Evolutionary conservation across 2,113 vertebrate genomes (phyloP).

Genomic region (Danionella cerebrum): DNA sequence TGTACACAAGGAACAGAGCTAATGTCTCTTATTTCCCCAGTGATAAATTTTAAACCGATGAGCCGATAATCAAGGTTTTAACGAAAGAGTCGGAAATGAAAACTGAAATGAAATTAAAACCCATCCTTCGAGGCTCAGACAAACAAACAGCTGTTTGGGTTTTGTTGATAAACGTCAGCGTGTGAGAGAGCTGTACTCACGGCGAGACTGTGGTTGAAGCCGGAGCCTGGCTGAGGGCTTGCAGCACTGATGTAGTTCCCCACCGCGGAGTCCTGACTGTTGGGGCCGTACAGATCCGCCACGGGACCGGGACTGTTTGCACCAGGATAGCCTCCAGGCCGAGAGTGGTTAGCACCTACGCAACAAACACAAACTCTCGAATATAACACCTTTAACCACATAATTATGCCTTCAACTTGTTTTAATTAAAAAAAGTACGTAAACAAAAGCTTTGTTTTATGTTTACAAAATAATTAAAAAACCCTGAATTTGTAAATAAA

Average conservation of each 20-base stretch:
- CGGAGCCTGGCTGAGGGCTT: slow-evolving; percentile 94
- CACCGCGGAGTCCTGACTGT: slow-evolving; percentile 95
- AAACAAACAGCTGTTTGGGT: neutral
- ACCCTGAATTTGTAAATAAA: too few relatives aligned
- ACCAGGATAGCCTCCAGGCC: slow-evolving; percentile 91
- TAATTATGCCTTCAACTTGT: neutral
- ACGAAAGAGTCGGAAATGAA: too few relatives aligned
- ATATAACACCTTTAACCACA: neutral
- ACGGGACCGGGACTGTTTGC: slow-evolving; percentile 96
- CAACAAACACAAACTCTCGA: slow-evolving; percentile 56
- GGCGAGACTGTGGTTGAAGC: slow-evolving; percentile 93
- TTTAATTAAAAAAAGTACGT: too few relatives aligned
- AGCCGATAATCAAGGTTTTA: neutral
- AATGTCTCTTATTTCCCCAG: neutral
- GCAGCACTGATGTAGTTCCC: slow-evolving; percentile 98
- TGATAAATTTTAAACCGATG: neutral
- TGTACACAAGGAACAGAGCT: neutral
- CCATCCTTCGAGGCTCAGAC: too few relatives aligned
- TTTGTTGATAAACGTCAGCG: neutral
- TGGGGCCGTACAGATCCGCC: slow-evolving; percentile 89
- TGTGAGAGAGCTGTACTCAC: slow-evolving; percentile 75
- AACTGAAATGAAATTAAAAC: too few relatives aligned
- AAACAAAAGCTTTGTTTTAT: too few relatives aligned
- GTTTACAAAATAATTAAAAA: too few relatives aligned
- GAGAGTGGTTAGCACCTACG: slow-evolving; percentile 90